Base-by-base conservation (phyloP, 2,797 vertebrate species). In the Anas acuta region DNA sequence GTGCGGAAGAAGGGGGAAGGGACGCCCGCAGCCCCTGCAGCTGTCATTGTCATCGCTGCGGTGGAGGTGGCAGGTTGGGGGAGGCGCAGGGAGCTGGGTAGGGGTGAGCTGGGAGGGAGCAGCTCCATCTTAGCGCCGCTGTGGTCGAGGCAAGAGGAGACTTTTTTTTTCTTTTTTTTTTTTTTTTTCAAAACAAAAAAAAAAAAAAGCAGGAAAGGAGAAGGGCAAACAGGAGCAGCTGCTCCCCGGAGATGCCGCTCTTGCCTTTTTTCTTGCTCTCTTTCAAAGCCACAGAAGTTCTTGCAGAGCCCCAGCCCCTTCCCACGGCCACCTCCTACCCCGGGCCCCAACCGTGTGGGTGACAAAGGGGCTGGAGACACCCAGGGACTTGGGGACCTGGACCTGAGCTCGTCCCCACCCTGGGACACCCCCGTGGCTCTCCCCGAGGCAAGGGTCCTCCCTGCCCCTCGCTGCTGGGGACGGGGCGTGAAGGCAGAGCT, bases 11-110 rank as follows among this genome's bases (percentile, higher is more conserved):
- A 72, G 71, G 87, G 84, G 86, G 83, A 79, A 85, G 91, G 81
- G 93, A 58, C 43, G 3, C 61, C 84, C 37, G 11, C 87, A 56
- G 51, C 47, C 77, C 79, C 53, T 22, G 90, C 95, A 96, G 96
- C 95, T 96, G 96, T 90, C 81, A 79, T 43, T 96, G 95, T 88
- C 93, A 77, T 49, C 85, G 43, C 22, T 43, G 90, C 21, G 65
- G 90, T 79, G 76, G 72, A 87, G 90, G 51, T 51, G 82, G 69
- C 3, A 35, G 77, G 80, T 20, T 69, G 69, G 71, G 70, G 79
- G n/a, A 64, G 91, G 92, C 8, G 45, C 57, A 1, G 58, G 78
- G 89, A 80, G 75, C 33, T 1, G 28, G 47, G 41, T 49, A 6
- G 1, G 45, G 11, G 71, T 19, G 6, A 49, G 91, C 4, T 49